These are phyloP conservation scores for Leuctra nigra DNA, from an alignment of 2,888 invertebrate genomes.

Conservation along the genomic window DNA sequence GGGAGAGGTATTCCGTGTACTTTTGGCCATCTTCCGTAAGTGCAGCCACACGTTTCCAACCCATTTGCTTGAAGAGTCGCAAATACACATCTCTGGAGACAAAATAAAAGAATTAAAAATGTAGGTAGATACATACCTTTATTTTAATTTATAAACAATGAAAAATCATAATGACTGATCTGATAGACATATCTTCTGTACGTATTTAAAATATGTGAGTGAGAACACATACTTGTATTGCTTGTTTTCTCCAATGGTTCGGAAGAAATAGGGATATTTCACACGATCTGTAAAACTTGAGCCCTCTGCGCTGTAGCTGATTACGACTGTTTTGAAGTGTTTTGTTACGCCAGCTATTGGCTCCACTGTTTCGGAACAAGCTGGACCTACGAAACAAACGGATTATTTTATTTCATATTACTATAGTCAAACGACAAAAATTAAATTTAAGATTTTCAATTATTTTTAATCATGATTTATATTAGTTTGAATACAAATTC, in stretches of 20 bases:
- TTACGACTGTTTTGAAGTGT: conserved; percentile 61
- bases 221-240: conserved; percentile 47
- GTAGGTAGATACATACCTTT: no score
- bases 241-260: conserved; percentile 71
- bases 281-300: conserved; percentile 59
- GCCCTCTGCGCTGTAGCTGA: conserved; percentile 75
- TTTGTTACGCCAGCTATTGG: conserved; percentile 70
- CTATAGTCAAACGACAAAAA: not conserved
- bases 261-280: conserved; percentile 70
- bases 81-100: conserved; percentile 53
- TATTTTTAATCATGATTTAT: no score
- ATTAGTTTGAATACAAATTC: not conserved
- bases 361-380: conserved; percentile 74
- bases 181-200: not conserved
- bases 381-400: conserved; percentile 50
- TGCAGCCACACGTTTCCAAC: conserved; percentile 67
- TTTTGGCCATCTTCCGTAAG: conserved; percentile 74
- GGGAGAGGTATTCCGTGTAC: conserved; percentile 67
- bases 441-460: not conserved
- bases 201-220: not conserved
- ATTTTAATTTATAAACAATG: not conserved
- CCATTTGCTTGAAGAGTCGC: conserved; percentile 49
- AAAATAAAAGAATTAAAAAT: no score
- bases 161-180: not conserved
- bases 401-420: not conserved